These are phyloP conservation scores for Drosophila longiperda DNA, from an alignment of 2,888 invertebrate species.

Conservation along the genomic window DNA sequence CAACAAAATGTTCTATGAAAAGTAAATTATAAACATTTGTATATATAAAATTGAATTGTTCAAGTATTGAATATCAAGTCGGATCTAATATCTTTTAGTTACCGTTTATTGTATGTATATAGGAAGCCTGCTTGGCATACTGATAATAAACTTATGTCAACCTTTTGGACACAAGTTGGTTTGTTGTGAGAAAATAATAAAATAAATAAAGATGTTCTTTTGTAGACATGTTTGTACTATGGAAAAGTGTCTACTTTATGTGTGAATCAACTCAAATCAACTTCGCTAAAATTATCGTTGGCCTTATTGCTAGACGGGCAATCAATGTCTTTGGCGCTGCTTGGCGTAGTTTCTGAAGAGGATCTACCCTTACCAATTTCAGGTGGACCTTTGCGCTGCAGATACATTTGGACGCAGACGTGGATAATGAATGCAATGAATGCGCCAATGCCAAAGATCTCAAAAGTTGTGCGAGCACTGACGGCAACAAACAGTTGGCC, in stretches of 20 bases:
- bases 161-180: neutral
- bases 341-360: constrained; percentile 32
- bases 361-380: constrained; percentile 77
- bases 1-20: neutral
- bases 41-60: neutral
- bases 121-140: neutral
- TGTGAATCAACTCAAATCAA: constrained; percentile 68
- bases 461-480: constrained; percentile 89
- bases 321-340: constrained; percentile 31
- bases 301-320: constrained; percentile 39
- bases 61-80: constrained; percentile 8
- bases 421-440: constrained; percentile 88
- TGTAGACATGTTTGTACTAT: constrained; percentile 1
- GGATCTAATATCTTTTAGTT: neutral
- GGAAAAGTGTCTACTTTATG: neutral
- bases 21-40: neutral
- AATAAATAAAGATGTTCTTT: neutral
- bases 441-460: constrained; percentile 89
- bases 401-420: constrained; percentile 86
- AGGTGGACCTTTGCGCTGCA: constrained; percentile 71
- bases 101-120: constrained; percentile 9
- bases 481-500: constrained; percentile 89
- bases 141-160: neutral
- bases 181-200: neutral
- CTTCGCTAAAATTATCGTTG: constrained; percentile 65